A percentile compares a stretch with the other conserved stretches of the same genome.
Conservation (phyloP, 1,140 invertebrate species). For the Ladona fulva region DNA sequence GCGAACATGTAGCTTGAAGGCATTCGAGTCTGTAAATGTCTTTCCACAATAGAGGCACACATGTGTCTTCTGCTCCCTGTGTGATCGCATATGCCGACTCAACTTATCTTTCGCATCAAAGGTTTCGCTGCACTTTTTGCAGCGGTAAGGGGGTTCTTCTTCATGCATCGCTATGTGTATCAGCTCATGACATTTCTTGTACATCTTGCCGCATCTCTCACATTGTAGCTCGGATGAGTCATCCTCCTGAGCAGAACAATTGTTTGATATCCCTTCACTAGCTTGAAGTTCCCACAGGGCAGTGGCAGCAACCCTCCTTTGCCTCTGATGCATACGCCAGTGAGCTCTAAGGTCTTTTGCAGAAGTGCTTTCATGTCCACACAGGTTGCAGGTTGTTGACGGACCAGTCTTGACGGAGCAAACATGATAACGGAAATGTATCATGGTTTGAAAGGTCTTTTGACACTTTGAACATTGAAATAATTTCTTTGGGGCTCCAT, state of each 20-base stretch:
- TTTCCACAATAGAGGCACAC: conserved; percentile 33
- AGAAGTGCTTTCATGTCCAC: background rate
- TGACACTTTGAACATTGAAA: background rate
- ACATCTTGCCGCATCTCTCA: background rate
- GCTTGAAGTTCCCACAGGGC: background rate
- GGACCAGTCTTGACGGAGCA: background rate
- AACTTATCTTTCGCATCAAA: conserved; percentile 52
- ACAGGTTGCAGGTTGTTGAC: background rate
- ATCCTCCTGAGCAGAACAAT: background rate
- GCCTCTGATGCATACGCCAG: background rate
- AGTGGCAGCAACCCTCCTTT: background rate
- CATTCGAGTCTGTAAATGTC: conserved; percentile 26
- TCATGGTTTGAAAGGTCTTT: background rate
- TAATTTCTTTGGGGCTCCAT: background rate
- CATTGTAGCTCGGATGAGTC: background rate
- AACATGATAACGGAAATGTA: background rate
- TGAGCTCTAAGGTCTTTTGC: background rate
- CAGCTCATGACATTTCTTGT: background rate
- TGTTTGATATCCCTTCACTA: background rate
- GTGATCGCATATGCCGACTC: conserved; percentile 59
- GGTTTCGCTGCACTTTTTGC: conserved; percentile 56
- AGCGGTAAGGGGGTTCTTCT: conserved; percentile 42
- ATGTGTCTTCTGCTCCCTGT: conserved; percentile 41
- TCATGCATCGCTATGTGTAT: conserved; percentile 56
- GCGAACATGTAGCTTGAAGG: conserved; percentile 52